Evolutionary conservation across 2,113 vertebrate genomes (phyloP), one percentile per base, ranked within the genome.

Genomic region (Strix uralensis): DNA sequence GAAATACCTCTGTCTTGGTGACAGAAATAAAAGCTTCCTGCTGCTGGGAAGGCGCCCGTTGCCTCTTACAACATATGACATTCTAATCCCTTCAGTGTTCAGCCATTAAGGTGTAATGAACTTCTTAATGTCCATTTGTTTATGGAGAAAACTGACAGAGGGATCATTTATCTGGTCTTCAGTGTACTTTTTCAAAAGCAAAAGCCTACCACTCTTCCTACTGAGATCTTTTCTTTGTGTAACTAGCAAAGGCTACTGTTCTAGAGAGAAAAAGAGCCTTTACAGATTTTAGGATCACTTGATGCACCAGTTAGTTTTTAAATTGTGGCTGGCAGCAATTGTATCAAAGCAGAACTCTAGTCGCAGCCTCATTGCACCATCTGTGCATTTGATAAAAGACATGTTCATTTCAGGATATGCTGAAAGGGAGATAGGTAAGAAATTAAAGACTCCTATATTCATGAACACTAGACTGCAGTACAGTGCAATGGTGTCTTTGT

Each of bases 341-440:
- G 67, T 63, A 92, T 93, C 69, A 63, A 96, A 97, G 57, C 57
- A 96, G 92, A 97, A 92, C 81, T 96, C 88, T 81, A 97, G 96
- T 90, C 96, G 96, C 95, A 96, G 92, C 88, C 78, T 96, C 86
- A 54, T 91, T 95, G 81, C 90, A 87, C 92, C 97, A 97, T 95
- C 97, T 96, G 86, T 90, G 94, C 82, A 27, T 92, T 97, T 94
- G 91, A 86, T 88, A 94, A 96, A 96, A 95, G 81, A 90, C 55
- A 47, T 18, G 66, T 96, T 92, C 82, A 61, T 92, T 94, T 97
- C 95, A 97, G 81, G 57, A 91, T 71, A 86, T 92, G 71, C 34
- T 94, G 87, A 96, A 97, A 88, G 73, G 73, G 26, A 97, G 77
- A 72, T 49, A 67, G 75, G 90, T 79, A 79, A 65, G 63, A 86